phyloP scores from a whole-genome alignment of 2,113 vertebrate genomes.

The Mustela lutreola region DNA sequence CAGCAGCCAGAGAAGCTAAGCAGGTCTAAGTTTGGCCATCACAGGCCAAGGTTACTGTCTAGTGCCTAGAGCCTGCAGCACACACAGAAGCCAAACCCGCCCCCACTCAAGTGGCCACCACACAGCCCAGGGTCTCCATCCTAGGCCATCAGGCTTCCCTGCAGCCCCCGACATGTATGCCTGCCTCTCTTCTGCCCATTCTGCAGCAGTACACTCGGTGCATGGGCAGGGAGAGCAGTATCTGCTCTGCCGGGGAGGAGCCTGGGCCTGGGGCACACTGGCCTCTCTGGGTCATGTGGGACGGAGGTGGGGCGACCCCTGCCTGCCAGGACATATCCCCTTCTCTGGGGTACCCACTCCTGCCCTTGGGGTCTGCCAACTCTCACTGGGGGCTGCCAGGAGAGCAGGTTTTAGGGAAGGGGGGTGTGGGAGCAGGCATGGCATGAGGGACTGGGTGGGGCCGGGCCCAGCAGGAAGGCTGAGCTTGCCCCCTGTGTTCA shows the following conservation, averaged over 20 bases:
- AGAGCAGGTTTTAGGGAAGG: too few relatives aligned
- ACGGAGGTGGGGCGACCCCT: not conserved
- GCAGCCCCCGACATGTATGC: fast-evolving
- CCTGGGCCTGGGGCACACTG: too few relatives aligned
- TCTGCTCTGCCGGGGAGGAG: not conserved
- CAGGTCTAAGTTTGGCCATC: fast-evolving
- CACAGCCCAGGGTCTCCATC: not conserved
- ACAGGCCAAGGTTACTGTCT: not conserved
- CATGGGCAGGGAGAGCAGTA: fast-evolving
- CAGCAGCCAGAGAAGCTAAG: not conserved
- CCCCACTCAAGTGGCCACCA: not conserved
- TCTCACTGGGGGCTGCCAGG: fast-evolving
- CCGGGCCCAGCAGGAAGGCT: not conserved
- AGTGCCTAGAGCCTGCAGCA: not conserved
- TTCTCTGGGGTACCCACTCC: not conserved
- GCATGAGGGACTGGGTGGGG: not conserved
- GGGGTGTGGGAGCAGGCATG: fast-evolving
- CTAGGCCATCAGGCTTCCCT: too few relatives aligned
- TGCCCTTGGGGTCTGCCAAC: not conserved
- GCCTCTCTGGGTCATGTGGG: not conserved
- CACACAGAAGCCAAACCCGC: not conserved
- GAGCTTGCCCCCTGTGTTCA: fast-evolving
- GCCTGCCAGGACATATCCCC: not conserved
- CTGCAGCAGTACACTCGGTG: fast-evolving
- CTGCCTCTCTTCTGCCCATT: not conserved